Evolutionary conservation across 2,113 vertebrate genomes (phyloP), one percentile per base, ranked within the genome.

Genomic region (Thryonomys swinderianus): DNA sequence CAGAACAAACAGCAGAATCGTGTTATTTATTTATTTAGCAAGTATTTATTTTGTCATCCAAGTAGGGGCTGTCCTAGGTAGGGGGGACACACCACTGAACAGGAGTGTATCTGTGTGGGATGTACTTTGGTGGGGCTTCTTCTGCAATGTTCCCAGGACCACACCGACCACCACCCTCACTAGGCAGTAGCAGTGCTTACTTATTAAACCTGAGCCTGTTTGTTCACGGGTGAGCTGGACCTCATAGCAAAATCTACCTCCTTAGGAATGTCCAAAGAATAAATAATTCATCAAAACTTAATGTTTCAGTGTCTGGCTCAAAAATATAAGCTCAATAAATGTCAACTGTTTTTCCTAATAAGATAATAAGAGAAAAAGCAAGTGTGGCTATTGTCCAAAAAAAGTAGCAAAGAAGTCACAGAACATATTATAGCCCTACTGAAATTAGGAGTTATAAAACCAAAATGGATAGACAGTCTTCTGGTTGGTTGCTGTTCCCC

Each of bases 241-340:
- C 87, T 93, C 69, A 67, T 30, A 88, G 78, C 25, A 59, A 62
- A 88, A 80, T 81, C 64, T 81, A 88, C 55, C 23, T 69, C 64
- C 55, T 51, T 71, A 34, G 53, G 30, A 32, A 17, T 64, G 3
- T 84, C 89, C 71, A 80, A 89, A 89, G 34, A 95, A 93, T 34
- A 81, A 91, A 85, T 53, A 64, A 83, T 27, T 7, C 27, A 76
- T 48, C 1, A 59, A 88, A 90, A 57, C 61, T 74, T 88, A 61
- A 37, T n/a, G 67, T 91, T 93, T 94, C 32, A 51, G 66, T 27
- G 32, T 20, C 85, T 92, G 73, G 40, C 48, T 97, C 85, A 97
- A 79, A n/a, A 95, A 88, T 30, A 62, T 45, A 80, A 90, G 48
- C 61, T 94, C 79, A 55, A 64, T 59, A 83, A 90, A 82, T 78